Evolutionary conservation across 2,888 invertebrate species (phyloP), one percentile per base, ranked within the genome.

Genomic region (Phortica magna): DNA sequence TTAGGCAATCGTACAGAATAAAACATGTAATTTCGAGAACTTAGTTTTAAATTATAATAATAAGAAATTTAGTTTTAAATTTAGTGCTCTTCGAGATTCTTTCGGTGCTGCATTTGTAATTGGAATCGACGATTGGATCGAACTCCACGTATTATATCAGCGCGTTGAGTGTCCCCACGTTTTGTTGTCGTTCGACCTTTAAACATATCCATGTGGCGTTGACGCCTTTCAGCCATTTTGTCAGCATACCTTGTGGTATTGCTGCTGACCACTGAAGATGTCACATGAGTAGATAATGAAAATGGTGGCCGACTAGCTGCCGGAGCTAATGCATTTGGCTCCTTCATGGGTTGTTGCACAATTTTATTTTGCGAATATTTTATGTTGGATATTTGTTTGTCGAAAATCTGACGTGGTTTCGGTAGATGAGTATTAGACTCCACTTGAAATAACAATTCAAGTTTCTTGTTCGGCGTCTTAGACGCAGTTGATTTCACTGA

Each of bases 81-180:
- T 10, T 79, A 76, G 57, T 77, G 79, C 2, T 80, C 79, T 0
- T 82, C 81, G 48, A 84, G 73, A 59, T 86, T 84, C 6, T 94
- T 94, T 31, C 95, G 93, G 90, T 94, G 93, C 82, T 94, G 92
- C 95, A 95, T 96, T 84, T 95, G 94, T 75, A 96, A 89, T 75
- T 96, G 95, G 83, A 96, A 96, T 64, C 96, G 92, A 57, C 95
- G 93, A 90, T 96, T 96, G 0, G 94, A 94, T 55, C 96, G 92
- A 0, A 96, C 95, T 0, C 95, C 95, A 79, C 94, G 94, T 0
- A 95, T 84, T 1, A 89, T 74, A 31, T 86, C 84, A 0, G 43
- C 70, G 1, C 78, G 80, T 3, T 78, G 61, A 39, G 72, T 48
- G 9, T 78, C 71, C 80, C 77, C 43, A n/a, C 73, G 67, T 7